Evolutionary conservation across 1,140 invertebrate genomes (phyloP).

Genomic region (Drosophila saltans): DNA sequence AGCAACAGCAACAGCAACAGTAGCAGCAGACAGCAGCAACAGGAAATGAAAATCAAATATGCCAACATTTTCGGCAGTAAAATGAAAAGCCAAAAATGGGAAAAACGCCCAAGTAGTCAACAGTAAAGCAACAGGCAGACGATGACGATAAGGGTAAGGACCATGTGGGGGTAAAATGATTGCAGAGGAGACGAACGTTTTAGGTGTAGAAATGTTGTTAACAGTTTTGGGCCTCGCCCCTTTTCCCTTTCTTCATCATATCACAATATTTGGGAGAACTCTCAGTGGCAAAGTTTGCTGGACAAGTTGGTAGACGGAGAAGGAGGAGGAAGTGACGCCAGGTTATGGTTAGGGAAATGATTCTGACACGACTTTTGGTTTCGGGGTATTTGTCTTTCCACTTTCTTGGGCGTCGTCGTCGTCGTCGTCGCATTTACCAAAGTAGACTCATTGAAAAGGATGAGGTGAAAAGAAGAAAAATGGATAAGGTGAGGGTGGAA

Average conservation of each 20-base stretch:
- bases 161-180: neutral
- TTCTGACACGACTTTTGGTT: constrained; percentile 34
- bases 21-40: constrained; percentile 9
- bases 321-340: neutral
- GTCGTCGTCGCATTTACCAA: neutral
- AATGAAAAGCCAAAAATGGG: constrained; percentile 27
- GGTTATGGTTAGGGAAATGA: constrained; percentile 10
- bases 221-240: constrained; percentile 10
- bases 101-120: constrained; percentile 8
- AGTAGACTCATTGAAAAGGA: neutral
- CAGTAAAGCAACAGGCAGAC: constrained; percentile 23
- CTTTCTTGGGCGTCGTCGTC: constrained; percentile 26
- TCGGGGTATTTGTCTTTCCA: constrained; percentile 43
- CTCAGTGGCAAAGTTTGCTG: constrained; percentile 2
- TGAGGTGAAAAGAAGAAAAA: neutral
- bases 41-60: constrained; percentile 42
- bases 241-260: no score
- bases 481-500: neutral
- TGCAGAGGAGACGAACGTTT: neutral
- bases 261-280: neutral
- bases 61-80: constrained; percentile 29
- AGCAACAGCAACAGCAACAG: constrained; percentile 13
- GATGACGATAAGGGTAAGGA: neutral
- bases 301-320: neutral
- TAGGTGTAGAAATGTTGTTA: constrained; percentile 30